Evolutionary conservation across 2,888 invertebrate species (phyloP).

Genomic region (Meiosimyza decipiens): DNA sequence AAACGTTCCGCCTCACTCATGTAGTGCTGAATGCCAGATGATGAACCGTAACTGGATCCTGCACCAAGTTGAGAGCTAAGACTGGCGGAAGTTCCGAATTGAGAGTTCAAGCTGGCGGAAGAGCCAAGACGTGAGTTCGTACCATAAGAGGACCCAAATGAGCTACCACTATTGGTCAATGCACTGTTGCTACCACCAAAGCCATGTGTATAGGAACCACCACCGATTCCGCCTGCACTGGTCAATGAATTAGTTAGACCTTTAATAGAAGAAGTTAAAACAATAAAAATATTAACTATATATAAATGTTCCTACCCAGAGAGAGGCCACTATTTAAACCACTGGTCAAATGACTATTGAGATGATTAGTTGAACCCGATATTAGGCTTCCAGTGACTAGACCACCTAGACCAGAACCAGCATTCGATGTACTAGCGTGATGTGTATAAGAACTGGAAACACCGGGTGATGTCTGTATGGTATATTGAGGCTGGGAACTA

Average conservation of each 20-base stretch:
- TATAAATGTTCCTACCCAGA: too few species aligned
- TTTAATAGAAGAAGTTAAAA: too few species aligned
- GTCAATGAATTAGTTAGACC: not conserved
- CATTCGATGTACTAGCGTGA: slow-evolving; percentile 37
- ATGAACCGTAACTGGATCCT: slow-evolving; percentile 38
- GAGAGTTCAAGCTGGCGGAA: not conserved
- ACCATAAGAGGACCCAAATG: slow-evolving; percentile 39
- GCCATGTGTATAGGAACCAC: slow-evolving; percentile 3
- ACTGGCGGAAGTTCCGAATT: slow-evolving; percentile 44
- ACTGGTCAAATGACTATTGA: not conserved
- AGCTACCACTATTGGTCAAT: slow-evolving; percentile 40
- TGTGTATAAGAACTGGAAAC: slow-evolving; percentile 44
- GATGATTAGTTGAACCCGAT: slow-evolving; percentile 12
- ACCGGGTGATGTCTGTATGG: slow-evolving; percentile 39
- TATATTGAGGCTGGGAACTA: slow-evolving; percentile 43
- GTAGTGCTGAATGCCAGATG: slow-evolving; percentile 53
- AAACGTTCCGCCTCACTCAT: slow-evolving; percentile 62
- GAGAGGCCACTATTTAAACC: slow-evolving; percentile 8
- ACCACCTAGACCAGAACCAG: slow-evolving; percentile 40
- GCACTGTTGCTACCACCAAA: slow-evolving; percentile 33
- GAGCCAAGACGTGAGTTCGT: slow-evolving; percentile 44
- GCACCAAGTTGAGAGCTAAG: slow-evolving; percentile 44
- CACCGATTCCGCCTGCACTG: not conserved
- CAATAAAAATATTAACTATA: too few species aligned
- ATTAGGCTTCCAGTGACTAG: slow-evolving; percentile 39